Evolutionary conservation across 2,888 invertebrate genomes (phyloP).

Genomic region (Troglohyphantes excavatus): DNA sequence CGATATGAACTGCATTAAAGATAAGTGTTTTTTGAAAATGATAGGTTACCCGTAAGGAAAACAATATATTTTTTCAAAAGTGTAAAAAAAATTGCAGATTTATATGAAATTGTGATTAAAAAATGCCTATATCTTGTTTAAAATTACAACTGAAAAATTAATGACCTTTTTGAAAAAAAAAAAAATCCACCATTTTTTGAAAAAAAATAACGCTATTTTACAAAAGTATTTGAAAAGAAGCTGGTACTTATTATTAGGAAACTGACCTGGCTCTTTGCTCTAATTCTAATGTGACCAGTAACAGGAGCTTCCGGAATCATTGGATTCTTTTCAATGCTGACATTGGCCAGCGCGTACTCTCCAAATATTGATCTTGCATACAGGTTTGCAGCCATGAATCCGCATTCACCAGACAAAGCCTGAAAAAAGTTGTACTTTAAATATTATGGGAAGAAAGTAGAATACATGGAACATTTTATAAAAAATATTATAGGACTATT

Average conservation of each 20-base stretch:
- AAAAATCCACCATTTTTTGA: too few relatives aligned
- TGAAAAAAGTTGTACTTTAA: conserved; percentile 82
- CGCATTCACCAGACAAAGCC: conserved; percentile 97
- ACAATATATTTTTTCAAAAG: too few relatives aligned
- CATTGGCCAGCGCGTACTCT: conserved; percentile 98
- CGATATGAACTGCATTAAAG: too few relatives aligned
- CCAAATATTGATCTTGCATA: conserved; percentile 99
- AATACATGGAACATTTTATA: too few relatives aligned
- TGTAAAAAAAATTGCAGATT: too few relatives aligned
- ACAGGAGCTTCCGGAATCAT: conserved; percentile 90
- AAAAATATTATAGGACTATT: too few relatives aligned
- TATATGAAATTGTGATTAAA: too few relatives aligned
- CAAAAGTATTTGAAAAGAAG: neutral
- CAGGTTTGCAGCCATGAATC: conserved; percentile 99
- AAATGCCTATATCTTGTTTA: too few relatives aligned
- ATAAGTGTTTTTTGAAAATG: too few relatives aligned
- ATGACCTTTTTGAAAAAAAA: too few relatives aligned
- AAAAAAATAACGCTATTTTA: neutral
- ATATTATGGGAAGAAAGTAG: neutral
- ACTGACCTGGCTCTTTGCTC: conserved; percentile 97
- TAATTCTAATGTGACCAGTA: conserved; percentile 97
- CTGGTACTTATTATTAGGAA: neutral
- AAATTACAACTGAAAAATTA: too few relatives aligned
- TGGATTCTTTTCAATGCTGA: conserved; percentile 94
- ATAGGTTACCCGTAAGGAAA: too few relatives aligned